These are phyloP conservation scores for Trematocara variabile DNA, from an alignment of 2,113 vertebrate species.

Conservation along the genomic window DNA sequence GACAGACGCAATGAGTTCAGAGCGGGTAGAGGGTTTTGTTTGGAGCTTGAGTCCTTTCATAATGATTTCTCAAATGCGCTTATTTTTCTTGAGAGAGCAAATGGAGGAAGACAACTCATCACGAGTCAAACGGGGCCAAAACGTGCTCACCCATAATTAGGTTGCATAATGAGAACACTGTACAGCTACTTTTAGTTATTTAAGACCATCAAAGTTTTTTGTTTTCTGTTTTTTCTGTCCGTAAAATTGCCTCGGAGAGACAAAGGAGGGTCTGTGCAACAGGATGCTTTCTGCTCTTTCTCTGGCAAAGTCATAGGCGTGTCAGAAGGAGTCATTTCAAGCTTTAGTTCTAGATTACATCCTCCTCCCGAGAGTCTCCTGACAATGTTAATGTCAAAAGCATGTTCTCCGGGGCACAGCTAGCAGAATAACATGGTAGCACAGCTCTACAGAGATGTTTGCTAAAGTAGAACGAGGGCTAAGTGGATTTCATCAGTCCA, in stretches of 20 bases:
- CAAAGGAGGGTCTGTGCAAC: not conserved
- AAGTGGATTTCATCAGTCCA: slow-evolving; percentile 51
- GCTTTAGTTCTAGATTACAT: slow-evolving; percentile 33
- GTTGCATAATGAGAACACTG: slow-evolving; percentile 1
- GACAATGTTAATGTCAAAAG: slow-evolving; percentile 69
- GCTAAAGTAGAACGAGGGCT: slow-evolving; percentile 42
- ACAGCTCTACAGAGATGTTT: slow-evolving; percentile 34
- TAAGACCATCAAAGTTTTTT: not conserved
- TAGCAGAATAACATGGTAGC: slow-evolving; percentile 48
- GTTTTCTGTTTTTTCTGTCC: not conserved
- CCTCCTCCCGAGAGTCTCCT: slow-evolving; percentile 24
- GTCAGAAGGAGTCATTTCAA: slow-evolving; percentile 41
- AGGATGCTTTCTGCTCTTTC: slow-evolving; percentile 1
- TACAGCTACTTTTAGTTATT: slow-evolving; percentile 5
- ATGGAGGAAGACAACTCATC: not conserved
- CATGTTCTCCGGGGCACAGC: slow-evolving; percentile 55
- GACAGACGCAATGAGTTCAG: not conserved
- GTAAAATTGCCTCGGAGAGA: not conserved
- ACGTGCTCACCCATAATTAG: slow-evolving; percentile 11
- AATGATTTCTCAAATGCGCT: slow-evolving; percentile 29
- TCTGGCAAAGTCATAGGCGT: not conserved
- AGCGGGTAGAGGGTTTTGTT: slow-evolving; percentile 1
- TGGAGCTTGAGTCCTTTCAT: not conserved
- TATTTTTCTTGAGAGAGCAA: not conserved
- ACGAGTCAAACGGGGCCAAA: slow-evolving; percentile 3